These are phyloP conservation scores for Octopus sinensis DNA, from an alignment of 1,140 invertebrate species.

Conservation along the genomic window DNA sequence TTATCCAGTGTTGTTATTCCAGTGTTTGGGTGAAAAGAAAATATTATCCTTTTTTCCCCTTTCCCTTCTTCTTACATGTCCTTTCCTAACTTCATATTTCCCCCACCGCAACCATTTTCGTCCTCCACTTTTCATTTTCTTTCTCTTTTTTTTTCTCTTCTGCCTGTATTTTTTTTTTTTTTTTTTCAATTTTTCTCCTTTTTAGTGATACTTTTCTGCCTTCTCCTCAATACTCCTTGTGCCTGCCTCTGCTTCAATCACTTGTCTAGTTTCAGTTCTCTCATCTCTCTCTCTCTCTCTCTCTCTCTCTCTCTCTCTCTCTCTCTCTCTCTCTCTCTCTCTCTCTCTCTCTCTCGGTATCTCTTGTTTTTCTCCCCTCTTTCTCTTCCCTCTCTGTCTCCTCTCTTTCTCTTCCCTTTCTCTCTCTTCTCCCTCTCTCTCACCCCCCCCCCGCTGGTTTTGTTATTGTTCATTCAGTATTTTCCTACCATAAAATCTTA, in stretches of 20 bases:
- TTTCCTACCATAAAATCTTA: background rate
- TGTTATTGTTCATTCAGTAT: background rate
- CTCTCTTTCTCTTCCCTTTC: background rate
- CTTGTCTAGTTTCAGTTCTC: background rate
- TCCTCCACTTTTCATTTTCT: background rate
- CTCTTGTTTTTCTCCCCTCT: background rate
- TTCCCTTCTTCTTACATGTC: background rate
- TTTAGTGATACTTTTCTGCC: background rate
- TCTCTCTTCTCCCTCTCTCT: background rate
- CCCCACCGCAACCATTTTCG: background rate
- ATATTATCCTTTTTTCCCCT: background rate
- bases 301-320: background rate
- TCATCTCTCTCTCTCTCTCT: background rate
- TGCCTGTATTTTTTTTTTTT: background rate
- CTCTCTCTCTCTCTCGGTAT: too few relatives aligned
- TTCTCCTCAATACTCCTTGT: background rate
- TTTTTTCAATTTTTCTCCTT: background rate
- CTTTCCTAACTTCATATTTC: background rate
- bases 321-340: background rate
- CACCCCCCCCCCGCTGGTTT: background rate
- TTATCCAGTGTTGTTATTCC: too few relatives aligned
- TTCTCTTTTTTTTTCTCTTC: background rate
- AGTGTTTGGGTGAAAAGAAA: background rate
- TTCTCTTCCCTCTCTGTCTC: background rate
- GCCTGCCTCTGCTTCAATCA: background rate